These are phyloP conservation scores for Calyptomena viridis DNA, from an alignment of 2,113 vertebrate species.

Conservation along the genomic window DNA sequence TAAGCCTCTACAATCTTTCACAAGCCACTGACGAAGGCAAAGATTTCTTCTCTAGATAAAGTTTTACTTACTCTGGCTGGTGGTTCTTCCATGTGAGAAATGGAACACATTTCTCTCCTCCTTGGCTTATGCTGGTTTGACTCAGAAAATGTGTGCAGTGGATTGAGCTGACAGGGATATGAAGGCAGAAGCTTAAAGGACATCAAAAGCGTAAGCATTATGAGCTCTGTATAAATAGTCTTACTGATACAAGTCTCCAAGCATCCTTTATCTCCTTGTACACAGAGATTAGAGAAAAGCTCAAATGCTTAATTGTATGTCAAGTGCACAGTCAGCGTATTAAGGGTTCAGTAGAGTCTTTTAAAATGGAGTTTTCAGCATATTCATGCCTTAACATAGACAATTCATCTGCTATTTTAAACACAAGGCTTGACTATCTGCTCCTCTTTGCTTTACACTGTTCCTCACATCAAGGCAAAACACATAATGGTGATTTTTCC, in stretches of 20 bases:
- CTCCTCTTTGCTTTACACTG: background rate
- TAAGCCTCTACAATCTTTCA: background rate
- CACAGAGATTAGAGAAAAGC: background rate
- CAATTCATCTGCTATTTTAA: background rate
- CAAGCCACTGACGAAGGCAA: background rate
- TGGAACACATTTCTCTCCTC: background rate
- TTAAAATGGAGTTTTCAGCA: background rate
- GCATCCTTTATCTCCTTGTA: conserved; percentile 6
- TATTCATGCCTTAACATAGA: background rate
- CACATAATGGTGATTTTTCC: background rate
- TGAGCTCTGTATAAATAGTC: conserved; percentile 3
- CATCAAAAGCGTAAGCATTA: background rate
- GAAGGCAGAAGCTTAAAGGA: conserved; percentile 7
- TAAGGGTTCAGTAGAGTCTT: background rate
- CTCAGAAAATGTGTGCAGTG: background rate
- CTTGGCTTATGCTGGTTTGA: background rate
- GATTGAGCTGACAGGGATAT: background rate
- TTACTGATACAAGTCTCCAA: background rate
- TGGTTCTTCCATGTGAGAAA: background rate
- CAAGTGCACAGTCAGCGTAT: background rate
- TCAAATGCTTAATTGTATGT: background rate
- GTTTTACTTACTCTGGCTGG: background rate
- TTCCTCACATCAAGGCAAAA: background rate
- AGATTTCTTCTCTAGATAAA: background rate
- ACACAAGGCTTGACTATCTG: background rate